Conservation (phyloP, 2,888 invertebrate species). For the Troides helena region DNA sequence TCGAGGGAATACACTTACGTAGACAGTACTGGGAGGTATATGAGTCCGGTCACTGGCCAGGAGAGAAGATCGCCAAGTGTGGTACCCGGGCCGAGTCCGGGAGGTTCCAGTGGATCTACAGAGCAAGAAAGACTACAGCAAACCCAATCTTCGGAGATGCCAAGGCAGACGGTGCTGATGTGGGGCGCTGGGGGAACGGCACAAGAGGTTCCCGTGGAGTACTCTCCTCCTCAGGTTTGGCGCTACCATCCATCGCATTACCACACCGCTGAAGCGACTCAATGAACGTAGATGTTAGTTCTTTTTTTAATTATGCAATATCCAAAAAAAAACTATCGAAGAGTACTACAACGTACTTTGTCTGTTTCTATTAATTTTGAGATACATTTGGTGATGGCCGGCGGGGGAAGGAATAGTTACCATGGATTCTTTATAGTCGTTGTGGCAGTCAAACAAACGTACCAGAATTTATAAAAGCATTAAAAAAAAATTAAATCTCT, state of each 20-base stretch:
- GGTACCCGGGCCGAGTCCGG: slow-evolving; percentile 73
- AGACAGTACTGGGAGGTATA: slow-evolving; percentile 77
- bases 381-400: slow-evolving; percentile 9
- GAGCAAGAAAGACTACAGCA: slow-evolving; percentile 69
- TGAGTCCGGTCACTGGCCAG: slow-evolving; percentile 82
- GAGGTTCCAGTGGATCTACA: slow-evolving; percentile 67
- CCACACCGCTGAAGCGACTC: slow-evolving; percentile 77
- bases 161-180: slow-evolving; percentile 95
- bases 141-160: slow-evolving; percentile 78
- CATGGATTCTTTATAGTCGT: slow-evolving; percentile 5
- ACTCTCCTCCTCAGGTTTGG: slow-evolving; percentile 78
- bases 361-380: slow-evolving; percentile 13
- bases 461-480: no score
- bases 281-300: slow-evolving; percentile 52
- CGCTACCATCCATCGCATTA: slow-evolving; percentile 75
- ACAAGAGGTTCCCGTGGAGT: slow-evolving; percentile 71
- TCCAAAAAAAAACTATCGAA: slow-evolving; percentile 27
- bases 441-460: no score
- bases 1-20: slow-evolving; percentile 80
- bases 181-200: slow-evolving; percentile 86
- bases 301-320: slow-evolving; percentile 54
- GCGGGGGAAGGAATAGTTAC: slow-evolving; percentile 25
- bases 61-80: slow-evolving; percentile 83
- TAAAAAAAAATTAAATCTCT: no score
- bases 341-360: slow-evolving; percentile 17